These are phyloP conservation scores for Gonatopus flavifemur DNA, from an alignment of 1,140 invertebrate genomes.

Conservation along the genomic window DNA sequence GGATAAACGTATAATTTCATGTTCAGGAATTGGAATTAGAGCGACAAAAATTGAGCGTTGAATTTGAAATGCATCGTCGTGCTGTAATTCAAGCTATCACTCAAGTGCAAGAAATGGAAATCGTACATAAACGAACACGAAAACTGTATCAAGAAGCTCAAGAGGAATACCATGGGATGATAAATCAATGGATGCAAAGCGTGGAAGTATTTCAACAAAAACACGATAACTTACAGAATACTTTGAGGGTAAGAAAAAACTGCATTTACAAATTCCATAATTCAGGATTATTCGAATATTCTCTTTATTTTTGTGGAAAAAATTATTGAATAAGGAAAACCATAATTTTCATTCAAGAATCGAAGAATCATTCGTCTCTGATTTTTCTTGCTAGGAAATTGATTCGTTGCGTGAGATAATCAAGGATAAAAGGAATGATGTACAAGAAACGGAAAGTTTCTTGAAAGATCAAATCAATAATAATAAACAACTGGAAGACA, in stretches of 20 bases:
- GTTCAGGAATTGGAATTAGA: slow-evolving; percentile 53
- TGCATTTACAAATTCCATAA: too few species aligned
- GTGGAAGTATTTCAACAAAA: slow-evolving; percentile 42
- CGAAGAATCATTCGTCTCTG: too few species aligned
- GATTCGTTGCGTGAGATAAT: slow-evolving; percentile 34
- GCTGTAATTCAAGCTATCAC: slow-evolving; percentile 37
- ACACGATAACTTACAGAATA: slow-evolving; percentile 33
- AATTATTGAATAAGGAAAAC: too few species aligned
- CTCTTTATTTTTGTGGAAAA: too few species aligned
- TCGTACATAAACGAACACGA: slow-evolving; percentile 46
- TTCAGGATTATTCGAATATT: too few species aligned
- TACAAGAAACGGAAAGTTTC: slow-evolving; percentile 45
- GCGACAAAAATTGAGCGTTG: slow-evolving; percentile 39
- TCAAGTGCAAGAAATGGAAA: slow-evolving; percentile 46
- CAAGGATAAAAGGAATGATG: slow-evolving; percentile 28
- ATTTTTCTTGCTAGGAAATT: slow-evolving; percentile 38
- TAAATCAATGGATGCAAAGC: slow-evolving; percentile 53
- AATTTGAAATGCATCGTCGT: slow-evolving; percentile 38
- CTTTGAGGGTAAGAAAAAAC: slow-evolving; percentile 16
- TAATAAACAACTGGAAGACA: slow-evolving; percentile 41
- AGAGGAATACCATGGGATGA: slow-evolving; percentile 46
- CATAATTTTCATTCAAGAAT: too few species aligned
- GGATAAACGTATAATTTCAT: slow-evolving; percentile 8
- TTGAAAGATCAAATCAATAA: slow-evolving; percentile 34
- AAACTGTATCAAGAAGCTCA: slow-evolving; percentile 47